These are phyloP conservation scores for Trichomalopsis sarcophagae DNA, from an alignment of 1,140 invertebrate species.

Conservation along the genomic window DNA sequence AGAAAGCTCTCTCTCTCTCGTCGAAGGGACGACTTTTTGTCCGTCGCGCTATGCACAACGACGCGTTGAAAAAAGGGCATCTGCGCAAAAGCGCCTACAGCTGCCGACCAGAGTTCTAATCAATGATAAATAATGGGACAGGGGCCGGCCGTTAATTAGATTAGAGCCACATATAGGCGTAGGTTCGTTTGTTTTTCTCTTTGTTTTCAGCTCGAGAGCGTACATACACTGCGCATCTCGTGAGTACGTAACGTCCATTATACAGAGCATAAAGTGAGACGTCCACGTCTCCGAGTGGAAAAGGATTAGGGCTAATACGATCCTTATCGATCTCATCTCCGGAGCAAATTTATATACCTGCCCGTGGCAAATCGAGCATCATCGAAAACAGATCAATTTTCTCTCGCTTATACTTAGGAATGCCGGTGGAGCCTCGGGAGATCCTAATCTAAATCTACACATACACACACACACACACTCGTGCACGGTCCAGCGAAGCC, in stretches of 20 bases:
- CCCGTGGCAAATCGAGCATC: neutral
- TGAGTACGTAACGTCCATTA: no score
- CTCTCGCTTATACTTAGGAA: neutral
- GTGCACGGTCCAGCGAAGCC: neutral
- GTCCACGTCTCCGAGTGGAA: neutral
- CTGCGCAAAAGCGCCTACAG: neutral
- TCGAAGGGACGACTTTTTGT: neutral
- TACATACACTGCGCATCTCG: neutral
- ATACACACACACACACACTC: neutral
- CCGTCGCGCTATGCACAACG: neutral
- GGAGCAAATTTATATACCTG: neutral
- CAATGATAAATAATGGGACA: conserved; percentile 6
- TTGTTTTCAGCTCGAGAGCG: neutral
- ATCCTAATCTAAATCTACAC: neutral
- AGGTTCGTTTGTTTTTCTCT: neutral
- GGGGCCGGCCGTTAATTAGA: conserved; percentile 22
- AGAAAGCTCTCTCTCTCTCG: neutral
- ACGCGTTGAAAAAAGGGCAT: neutral
- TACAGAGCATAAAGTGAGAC: neutral
- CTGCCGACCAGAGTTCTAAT: conserved; percentile 7
- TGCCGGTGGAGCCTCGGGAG: neutral
- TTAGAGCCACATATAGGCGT: neutral
- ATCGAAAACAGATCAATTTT: conserved; percentile 2
- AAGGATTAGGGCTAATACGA: neutral
- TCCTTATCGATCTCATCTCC: neutral